Conservation (phyloP, 35 echinoderm and acorn worm species). For the Anneissia japonica region DNA sequence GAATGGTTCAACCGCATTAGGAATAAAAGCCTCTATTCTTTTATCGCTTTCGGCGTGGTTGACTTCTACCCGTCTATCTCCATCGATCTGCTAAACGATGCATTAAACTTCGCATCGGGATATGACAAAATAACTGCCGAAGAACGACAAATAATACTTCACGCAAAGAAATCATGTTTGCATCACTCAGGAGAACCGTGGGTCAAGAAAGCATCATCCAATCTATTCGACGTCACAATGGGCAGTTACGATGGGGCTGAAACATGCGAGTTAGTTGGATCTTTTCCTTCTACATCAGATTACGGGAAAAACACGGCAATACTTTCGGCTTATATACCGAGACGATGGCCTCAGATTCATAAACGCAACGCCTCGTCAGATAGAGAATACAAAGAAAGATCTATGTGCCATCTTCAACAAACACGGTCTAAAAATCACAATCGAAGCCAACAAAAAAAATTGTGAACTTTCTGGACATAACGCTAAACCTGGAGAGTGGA, state of each 20-base stretch:
- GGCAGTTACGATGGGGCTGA: constrained; percentile 11
- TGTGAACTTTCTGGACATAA: constrained; percentile 4
- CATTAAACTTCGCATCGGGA: background rate
- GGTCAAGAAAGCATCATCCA: background rate
- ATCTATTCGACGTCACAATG: constrained; percentile 13
- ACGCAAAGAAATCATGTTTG: background rate
- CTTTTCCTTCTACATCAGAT: background rate
- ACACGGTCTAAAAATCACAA: background rate
- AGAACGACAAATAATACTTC: background rate
- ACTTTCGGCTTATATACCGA: background rate
- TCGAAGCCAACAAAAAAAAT: background rate
- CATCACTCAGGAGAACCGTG: background rate
- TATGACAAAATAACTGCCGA: background rate
- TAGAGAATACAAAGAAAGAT: background rate
- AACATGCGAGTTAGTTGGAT: constrained; percentile 11
- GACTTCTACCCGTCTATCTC: constrained; percentile 27
- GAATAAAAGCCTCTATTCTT: background rate
- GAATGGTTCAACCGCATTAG: constrained; percentile 16
- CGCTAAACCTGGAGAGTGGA: background rate
- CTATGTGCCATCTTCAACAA: background rate
- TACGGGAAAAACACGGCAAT: background rate
- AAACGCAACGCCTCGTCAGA: background rate
- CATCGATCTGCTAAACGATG: background rate
- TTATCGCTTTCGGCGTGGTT: background rate
- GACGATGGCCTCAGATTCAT: constrained; percentile 4